phyloP scores from a whole-genome alignment of 2,797 vertebrate genomes.

The Pelobates cultripes region DNA sequence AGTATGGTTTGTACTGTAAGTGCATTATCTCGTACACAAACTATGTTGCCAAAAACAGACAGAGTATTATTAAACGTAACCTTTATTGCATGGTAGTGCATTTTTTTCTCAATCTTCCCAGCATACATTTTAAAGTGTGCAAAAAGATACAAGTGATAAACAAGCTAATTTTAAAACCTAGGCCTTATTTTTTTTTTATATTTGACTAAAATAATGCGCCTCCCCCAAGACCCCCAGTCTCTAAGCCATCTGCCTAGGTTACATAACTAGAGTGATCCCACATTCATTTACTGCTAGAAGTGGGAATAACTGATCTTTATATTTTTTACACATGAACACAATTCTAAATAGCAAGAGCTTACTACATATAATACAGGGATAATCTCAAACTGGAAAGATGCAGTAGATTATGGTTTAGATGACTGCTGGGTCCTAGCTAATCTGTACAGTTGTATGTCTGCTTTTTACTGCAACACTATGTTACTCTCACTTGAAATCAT shows the following conservation, averaged over 20 bases:
- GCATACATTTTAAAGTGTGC: not conserved
- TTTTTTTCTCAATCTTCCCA: not conserved
- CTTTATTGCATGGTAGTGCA: not conserved
- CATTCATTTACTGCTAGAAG: conserved; percentile 23
- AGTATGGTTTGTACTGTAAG: conserved; percentile 61
- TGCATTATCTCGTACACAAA: conserved; percentile 61
- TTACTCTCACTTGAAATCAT: not conserved
- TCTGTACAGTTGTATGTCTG: not conserved
- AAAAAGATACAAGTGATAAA: not conserved
- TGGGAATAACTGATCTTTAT: conserved; percentile 3
- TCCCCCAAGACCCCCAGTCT: not conserved
- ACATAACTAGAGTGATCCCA: conserved; percentile 43
- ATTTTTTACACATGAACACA: too few species aligned
- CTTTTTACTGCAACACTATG: not conserved
- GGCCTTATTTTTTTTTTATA: conserved; percentile 5
- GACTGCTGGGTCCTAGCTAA: not conserved
- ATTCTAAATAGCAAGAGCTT: too few species aligned
- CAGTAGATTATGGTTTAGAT: too few species aligned
- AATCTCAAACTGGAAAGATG: too few species aligned
- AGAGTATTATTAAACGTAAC: not conserved
- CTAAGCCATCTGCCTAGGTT: conserved; percentile 43
- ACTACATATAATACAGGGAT: too few species aligned
- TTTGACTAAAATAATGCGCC: not conserved
- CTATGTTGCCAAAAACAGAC: not conserved
- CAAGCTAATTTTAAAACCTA: not conserved